phyloP scores from a whole-genome alignment of 2,797 vertebrate species.

The Clarias platycephalus region DNA sequence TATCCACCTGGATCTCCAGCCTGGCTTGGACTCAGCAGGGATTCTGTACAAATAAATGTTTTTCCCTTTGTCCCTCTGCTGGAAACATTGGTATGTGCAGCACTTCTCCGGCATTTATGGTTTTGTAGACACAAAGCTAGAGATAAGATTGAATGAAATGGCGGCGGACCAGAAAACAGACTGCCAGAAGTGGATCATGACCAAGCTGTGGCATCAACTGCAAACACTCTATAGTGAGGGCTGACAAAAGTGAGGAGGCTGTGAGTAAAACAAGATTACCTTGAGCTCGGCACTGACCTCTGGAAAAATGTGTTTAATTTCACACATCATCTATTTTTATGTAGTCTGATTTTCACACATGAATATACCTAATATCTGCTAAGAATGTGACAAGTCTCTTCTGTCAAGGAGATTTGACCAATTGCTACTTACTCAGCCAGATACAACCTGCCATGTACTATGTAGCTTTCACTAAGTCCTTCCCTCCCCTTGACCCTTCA shows the following conservation, averaged over 20 bases:
- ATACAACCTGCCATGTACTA: conserved; percentile 1
- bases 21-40: too few species aligned
- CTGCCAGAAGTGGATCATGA: too few species aligned
- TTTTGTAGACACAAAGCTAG: too few species aligned
- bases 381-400: not conserved
- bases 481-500: conserved; percentile 35
- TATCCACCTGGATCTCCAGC: too few species aligned
- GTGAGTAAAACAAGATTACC: not conserved
- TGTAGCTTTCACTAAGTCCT: conserved; percentile 28
- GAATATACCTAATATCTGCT: not conserved
- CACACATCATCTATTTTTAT: conserved; percentile 9
- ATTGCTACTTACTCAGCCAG: not conserved
- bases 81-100: too few species aligned
- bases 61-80: too few species aligned
- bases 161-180: too few species aligned
- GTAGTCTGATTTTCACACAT: not conserved
- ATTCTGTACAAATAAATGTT: too few species aligned
- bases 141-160: too few species aligned
- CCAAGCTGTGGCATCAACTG: too few species aligned
- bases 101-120: too few species aligned
- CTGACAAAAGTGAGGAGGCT: too few species aligned
- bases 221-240: not conserved
- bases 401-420: not conserved
- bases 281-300: conserved; percentile 1
- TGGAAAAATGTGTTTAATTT: conserved; percentile 11